Conservation (phyloP, 2,888 invertebrate species). For the Nephrotoma flavescens region DNA sequence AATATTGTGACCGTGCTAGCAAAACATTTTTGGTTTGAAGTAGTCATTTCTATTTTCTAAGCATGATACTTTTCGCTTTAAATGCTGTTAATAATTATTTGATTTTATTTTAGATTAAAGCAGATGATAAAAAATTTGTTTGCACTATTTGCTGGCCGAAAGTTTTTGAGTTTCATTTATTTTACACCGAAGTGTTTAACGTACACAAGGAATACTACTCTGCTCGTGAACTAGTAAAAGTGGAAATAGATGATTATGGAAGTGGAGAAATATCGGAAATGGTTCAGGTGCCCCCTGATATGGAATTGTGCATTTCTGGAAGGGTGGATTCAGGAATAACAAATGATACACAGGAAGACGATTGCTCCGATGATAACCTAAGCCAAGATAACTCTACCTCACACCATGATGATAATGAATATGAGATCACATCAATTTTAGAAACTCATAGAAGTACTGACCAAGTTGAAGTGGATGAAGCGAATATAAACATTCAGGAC, state of each 20-base stretch:
- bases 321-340: neutral
- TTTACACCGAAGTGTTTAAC: neutral
- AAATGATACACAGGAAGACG: neutral
- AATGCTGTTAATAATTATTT: neutral
- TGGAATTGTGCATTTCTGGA: too few species aligned
- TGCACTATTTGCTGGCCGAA: neutral
- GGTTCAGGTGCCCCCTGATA: neutral
- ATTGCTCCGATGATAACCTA: neutral
- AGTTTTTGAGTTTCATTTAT: neutral
- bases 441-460: neutral
- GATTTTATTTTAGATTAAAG: neutral
- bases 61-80: neutral
- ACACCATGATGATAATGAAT: neutral
- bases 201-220: neutral
- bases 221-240: neutral
- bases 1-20: constrained; percentile 5
- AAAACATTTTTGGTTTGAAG: constrained; percentile 10
- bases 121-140: neutral
- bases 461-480: neutral
- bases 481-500: neutral
- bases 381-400: neutral
- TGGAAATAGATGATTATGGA: neutral
- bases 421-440: neutral
- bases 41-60: neutral
- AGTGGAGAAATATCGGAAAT: neutral